These are phyloP conservation scores for Synchiropus splendidus DNA, from an alignment of 2,113 vertebrate genomes.

Conservation along the genomic window DNA sequence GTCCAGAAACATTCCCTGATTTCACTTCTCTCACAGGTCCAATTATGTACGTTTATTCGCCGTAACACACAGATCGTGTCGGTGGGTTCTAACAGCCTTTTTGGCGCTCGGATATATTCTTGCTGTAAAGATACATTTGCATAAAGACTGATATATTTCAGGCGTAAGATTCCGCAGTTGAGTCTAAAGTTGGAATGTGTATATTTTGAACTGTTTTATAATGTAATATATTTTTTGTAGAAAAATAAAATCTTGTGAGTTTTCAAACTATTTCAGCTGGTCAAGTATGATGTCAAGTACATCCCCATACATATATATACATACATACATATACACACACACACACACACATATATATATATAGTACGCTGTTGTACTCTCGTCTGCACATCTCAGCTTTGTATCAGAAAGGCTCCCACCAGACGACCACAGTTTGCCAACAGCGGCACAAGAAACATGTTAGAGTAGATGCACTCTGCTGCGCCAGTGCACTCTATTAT, in stretches of 20 bases:
- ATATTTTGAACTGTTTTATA: constrained; percentile 65
- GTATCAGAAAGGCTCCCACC: no score
- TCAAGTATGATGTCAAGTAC: no score
- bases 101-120: constrained; percentile 32
- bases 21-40: constrained; percentile 21
- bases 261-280: not conserved
- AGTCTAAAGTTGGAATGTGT: constrained; percentile 50
- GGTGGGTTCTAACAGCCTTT: constrained; percentile 7
- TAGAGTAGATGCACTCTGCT: no score
- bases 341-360: no score
- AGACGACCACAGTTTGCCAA: no score
- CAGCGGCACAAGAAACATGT: no score
- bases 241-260: constrained; percentile 39
- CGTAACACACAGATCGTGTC: constrained; percentile 20
- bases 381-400: no score
- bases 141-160: constrained; percentile 61
- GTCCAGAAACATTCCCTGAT: constrained; percentile 13
- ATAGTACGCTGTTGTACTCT: no score
- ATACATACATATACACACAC: no score
- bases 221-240: constrained; percentile 70
- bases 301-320: no score
- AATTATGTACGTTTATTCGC: constrained; percentile 16
- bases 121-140: constrained; percentile 60
- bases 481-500: no score
- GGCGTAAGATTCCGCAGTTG: constrained; percentile 38